A percentile compares a stretch with the other conserved stretches of the same genome.
Evolutionary conservation across 2,797 vertebrate species (phyloP).

Genomic region (Gallirallus australis): DNA sequence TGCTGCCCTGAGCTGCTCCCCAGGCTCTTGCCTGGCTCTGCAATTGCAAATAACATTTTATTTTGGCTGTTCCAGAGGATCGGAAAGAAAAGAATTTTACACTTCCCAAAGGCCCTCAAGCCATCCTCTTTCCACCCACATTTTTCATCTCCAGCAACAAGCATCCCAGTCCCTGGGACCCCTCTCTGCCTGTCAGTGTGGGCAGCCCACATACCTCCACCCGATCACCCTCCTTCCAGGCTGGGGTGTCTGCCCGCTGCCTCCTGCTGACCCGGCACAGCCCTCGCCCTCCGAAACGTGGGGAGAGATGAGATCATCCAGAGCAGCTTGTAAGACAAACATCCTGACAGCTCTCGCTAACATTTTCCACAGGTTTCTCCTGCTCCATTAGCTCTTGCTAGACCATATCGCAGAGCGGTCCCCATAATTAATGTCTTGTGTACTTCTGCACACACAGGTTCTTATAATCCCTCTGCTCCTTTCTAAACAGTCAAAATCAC

Average conservation of each 20-base stretch:
- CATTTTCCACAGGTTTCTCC: constrained; percentile 58
- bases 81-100: not conserved
- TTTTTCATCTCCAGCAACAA: not conserved
- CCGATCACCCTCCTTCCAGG: not conserved
- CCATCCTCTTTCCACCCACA: not conserved
- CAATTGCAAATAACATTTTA: not conserved
- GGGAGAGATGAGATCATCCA: constrained; percentile 42
- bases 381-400: constrained; percentile 48
- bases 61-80: not conserved
- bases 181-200: not conserved
- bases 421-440: constrained; percentile 5
- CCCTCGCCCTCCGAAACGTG: not conserved
- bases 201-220: not conserved
- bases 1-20: not conserved
- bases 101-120: not conserved
- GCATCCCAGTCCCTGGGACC: not conserved
- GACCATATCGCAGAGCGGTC: not conserved
- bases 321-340: constrained; percentile 43
- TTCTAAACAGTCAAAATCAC: not conserved
- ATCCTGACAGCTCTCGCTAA: constrained; percentile 31
- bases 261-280: not conserved
- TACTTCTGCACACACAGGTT: not conserved
- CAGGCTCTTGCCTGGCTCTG: not conserved
- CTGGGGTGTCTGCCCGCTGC: rapidly evolving
- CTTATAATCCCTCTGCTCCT: not conserved